Conservation (phyloP, 1,140 invertebrate species). For the Drosophila trapezifrons region DNA sequence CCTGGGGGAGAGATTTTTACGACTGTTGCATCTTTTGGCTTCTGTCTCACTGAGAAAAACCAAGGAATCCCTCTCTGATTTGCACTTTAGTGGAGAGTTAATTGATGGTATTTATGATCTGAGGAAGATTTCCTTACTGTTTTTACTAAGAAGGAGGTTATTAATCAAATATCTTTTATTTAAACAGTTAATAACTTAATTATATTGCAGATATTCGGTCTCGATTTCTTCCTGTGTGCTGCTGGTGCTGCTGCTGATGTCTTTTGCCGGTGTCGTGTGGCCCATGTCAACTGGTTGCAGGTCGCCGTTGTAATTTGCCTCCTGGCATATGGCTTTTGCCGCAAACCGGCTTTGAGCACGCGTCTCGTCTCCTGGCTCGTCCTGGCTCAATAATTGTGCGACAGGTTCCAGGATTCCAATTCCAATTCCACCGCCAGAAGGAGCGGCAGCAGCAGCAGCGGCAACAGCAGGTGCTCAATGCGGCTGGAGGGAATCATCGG, state of each 20-base stretch:
- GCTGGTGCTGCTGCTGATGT: constrained; percentile 15
- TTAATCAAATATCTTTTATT: background rate
- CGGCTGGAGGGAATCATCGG: constrained; percentile 58
- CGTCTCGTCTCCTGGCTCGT: constrained; percentile 56
- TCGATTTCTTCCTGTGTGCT: constrained; percentile 12
- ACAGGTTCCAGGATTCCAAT: constrained; percentile 74
- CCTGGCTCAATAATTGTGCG: constrained; percentile 78
- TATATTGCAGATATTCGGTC: background rate
- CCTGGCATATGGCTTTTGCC: constrained; percentile 73
- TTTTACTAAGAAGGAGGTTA: background rate
- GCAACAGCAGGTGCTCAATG: constrained; percentile 70
- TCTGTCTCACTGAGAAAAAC: constrained; percentile 29
- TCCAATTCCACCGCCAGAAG: constrained; percentile 25
- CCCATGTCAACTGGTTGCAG: constrained; percentile 74
- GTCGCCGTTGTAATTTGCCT: constrained; percentile 71
- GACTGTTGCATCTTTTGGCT: constrained; percentile 65
- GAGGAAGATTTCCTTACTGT: too few species aligned
- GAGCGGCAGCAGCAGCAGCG: constrained; percentile 43
- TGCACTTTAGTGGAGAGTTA: background rate
- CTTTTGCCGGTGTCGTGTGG: constrained; percentile 64
- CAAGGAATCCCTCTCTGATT: background rate
- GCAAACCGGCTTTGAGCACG: constrained; percentile 79
- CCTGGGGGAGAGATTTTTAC: constrained; percentile 68
- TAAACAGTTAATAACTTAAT: background rate
- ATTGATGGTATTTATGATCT: background rate